These are phyloP conservation scores for Oryzias celebensis DNA, from an alignment of 2,113 vertebrate species.

Conservation along the genomic window DNA sequence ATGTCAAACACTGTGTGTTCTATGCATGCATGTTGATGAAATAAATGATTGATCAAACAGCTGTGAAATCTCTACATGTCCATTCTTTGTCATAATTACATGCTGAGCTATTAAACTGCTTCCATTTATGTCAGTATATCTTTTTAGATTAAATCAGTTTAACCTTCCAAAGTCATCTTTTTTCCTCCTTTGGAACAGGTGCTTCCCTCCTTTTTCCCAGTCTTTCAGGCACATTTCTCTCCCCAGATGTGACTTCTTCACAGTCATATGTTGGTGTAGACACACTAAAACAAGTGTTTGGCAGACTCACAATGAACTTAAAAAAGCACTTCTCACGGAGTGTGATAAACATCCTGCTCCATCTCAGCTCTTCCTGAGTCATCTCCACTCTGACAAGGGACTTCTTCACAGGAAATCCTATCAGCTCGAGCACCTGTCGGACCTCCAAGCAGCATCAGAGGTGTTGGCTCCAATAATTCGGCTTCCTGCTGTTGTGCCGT, in stretches of 20 bases:
- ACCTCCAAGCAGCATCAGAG: slow-evolving; percentile 1
- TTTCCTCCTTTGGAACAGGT: slow-evolving; percentile 50
- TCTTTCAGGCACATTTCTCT: slow-evolving; percentile 50
- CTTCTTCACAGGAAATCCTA: slow-evolving; percentile 18
- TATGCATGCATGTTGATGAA: too few species aligned
- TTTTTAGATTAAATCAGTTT: too few species aligned
- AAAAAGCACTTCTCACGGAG: slow-evolving; percentile 15
- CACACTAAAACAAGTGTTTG: slow-evolving; percentile 41
- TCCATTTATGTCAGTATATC: too few species aligned
- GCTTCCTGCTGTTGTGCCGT: slow-evolving; percentile 1
- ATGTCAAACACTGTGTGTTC: too few species aligned
- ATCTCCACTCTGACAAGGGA: slow-evolving; percentile 1
- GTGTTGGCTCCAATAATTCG: slow-evolving; percentile 16
- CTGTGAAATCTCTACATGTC: too few species aligned
- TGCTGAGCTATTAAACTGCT: too few species aligned
- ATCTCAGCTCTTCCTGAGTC: not conserved
- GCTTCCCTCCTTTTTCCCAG: slow-evolving; percentile 23
- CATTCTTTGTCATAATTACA: too few species aligned
- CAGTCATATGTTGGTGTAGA: slow-evolving; percentile 23
- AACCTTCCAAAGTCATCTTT: too few species aligned
- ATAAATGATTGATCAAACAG: too few species aligned
- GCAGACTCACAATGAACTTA: slow-evolving; percentile 21
- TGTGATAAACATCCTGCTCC: slow-evolving; percentile 19
- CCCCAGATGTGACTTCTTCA: slow-evolving; percentile 47
- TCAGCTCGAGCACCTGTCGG: slow-evolving; percentile 28